Conservation (phyloP, 2,888 invertebrate genomes). For the Autographa gamma region DNA sequence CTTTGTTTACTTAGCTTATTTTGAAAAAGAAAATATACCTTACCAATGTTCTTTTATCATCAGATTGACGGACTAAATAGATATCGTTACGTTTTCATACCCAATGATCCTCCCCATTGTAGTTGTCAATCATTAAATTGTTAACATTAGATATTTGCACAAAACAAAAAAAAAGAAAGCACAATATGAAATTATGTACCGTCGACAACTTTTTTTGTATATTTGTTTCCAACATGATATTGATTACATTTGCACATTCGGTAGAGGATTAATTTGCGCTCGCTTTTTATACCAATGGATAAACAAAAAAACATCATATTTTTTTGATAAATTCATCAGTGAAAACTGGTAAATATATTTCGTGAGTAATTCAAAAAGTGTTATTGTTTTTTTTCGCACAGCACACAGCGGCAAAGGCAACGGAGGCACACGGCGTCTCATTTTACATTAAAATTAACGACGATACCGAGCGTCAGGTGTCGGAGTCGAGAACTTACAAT, state of each 20-base stretch:
- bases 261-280: background rate
- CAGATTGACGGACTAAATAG: no score
- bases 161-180: no score
- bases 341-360: conserved; percentile 20
- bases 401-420: conserved; percentile 53
- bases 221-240: background rate
- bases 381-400: conserved; percentile 60
- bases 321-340: background rate
- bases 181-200: no score
- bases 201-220: background rate
- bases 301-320: background rate
- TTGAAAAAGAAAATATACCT: no score
- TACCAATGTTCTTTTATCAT: no score
- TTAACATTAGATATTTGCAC: no score
- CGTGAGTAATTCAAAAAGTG: conserved; percentile 31
- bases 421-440: conserved; percentile 65
- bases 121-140: background rate
- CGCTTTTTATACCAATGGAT: no score
- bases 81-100: no score
- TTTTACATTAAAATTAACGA: conserved; percentile 77
- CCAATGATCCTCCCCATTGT: no score
- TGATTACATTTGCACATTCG: background rate
- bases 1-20: no score
- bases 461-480: conserved; percentile 72
- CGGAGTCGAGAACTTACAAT: conserved; percentile 73